Conservation (phyloP, 1,140 invertebrate genomes). For the Gonioctena quinquepunctata region DNA sequence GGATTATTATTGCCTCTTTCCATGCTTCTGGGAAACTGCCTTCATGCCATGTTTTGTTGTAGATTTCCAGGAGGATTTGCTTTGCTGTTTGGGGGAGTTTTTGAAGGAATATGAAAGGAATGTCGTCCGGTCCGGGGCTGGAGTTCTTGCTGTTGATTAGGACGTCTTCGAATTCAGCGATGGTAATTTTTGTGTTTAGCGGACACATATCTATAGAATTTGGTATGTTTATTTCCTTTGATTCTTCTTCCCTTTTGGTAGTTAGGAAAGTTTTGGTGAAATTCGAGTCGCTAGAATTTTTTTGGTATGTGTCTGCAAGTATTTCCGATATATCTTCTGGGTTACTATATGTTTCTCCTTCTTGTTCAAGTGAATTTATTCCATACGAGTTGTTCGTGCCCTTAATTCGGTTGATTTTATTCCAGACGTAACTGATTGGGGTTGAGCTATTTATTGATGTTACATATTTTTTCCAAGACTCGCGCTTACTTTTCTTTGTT, state of each 20-base stretch:
- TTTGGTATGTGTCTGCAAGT: not conserved
- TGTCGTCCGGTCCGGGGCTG: constrained; percentile 7
- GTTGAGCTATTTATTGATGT: not conserved
- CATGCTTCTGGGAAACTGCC: constrained; percentile 3
- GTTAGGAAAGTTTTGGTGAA: too few species aligned
- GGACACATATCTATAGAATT: too few species aligned
- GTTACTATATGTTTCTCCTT: not conserved
- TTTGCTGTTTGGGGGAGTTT: not conserved
- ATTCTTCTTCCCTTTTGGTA: too few species aligned
- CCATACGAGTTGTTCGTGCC: not conserved
- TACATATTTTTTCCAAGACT: not conserved
- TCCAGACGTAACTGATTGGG: not conserved
- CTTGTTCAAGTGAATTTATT: not conserved
- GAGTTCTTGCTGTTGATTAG: not conserved
- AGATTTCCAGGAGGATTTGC: not conserved
- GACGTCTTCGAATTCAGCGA: not conserved
- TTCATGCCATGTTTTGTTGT: not conserved
- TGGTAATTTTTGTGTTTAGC: not conserved
- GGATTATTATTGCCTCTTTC: constrained; percentile 13
- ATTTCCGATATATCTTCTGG: not conserved
- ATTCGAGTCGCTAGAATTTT: not conserved
- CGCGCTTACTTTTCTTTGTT: not conserved
- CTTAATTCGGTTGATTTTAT: not conserved
- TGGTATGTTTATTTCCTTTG: too few species aligned
- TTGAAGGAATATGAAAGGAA: constrained; percentile 8